Conservation (phyloP, 2,797 vertebrate genomes). For the Sarcoramphus papa region DNA sequence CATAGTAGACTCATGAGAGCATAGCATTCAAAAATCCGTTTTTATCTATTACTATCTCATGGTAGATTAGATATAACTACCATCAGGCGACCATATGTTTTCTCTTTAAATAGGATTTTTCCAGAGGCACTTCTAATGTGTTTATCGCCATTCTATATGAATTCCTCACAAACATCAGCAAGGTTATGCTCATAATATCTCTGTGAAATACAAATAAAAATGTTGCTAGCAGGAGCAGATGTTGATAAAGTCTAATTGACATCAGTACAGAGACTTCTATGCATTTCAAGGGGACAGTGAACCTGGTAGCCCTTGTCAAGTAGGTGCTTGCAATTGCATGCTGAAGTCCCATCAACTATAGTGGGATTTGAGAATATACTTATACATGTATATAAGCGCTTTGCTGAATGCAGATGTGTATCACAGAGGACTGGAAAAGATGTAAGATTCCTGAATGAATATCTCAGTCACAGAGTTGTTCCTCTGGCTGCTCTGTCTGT, state of each 20-base stretch:
- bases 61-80: not conserved
- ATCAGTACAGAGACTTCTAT: not conserved
- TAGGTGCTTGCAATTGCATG: not conserved
- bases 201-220: not conserved
- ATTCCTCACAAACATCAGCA: not conserved
- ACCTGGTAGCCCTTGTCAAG: not conserved
- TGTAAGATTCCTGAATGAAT: not conserved
- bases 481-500: not conserved
- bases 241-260: not conserved
- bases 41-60: not conserved
- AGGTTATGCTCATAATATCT: not conserved
- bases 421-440: not conserved
- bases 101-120: not conserved
- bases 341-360: not conserved
- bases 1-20: not conserved
- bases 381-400: not conserved
- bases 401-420: not conserved
- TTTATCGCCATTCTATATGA: not conserved
- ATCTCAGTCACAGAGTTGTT: not conserved
- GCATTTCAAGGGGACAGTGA: not conserved
- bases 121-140: not conserved
- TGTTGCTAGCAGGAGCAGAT: not conserved
- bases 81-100: not conserved
- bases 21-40: not conserved
- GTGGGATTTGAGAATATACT: not conserved